Evolutionary conservation across 2,113 vertebrate genomes (phyloP).

Genomic region (Octodon degus): DNA sequence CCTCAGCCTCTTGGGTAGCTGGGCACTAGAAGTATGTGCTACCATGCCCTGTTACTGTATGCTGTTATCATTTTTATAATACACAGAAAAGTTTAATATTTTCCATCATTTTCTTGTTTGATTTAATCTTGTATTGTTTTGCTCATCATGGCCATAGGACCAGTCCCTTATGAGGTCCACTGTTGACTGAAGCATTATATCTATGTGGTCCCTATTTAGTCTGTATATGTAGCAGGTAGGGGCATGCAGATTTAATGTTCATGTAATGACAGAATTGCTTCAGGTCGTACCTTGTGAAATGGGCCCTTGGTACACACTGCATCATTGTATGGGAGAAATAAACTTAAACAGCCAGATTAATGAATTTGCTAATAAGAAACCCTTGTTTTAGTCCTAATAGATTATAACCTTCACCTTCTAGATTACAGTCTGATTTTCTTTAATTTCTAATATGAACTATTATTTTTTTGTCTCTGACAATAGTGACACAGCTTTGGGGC

Average conservation of each 20-base stretch:
- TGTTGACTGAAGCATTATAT: not conserved
- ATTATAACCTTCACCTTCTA: slow-evolving; percentile 55
- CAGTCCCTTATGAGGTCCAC: not conserved
- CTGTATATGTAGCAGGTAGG: not conserved
- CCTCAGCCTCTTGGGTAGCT: not conserved
- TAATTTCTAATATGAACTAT: slow-evolving; percentile 18
- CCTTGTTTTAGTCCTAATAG: slow-evolving; percentile 29
- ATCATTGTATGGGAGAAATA: not conserved
- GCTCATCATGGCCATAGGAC: not conserved
- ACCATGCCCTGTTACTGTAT: not conserved
- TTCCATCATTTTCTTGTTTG: not conserved
- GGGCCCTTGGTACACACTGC: not conserved
- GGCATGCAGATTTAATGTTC: not conserved
- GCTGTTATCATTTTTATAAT: not conserved
- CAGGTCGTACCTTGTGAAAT: not conserved
- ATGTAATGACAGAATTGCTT: not conserved
- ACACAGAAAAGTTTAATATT: not conserved
- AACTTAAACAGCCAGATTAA: not conserved
- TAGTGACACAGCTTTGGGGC: not conserved
- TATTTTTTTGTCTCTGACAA: slow-evolving; percentile 25
- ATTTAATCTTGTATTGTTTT: not conserved
- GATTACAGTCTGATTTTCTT: slow-evolving; percentile 37
- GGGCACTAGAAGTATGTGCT: not conserved
- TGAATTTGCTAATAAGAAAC: not conserved
- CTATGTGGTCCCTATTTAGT: not conserved